Conservation (phyloP, 2,113 vertebrate genomes). For the Amblyopsis rosae region DNA sequence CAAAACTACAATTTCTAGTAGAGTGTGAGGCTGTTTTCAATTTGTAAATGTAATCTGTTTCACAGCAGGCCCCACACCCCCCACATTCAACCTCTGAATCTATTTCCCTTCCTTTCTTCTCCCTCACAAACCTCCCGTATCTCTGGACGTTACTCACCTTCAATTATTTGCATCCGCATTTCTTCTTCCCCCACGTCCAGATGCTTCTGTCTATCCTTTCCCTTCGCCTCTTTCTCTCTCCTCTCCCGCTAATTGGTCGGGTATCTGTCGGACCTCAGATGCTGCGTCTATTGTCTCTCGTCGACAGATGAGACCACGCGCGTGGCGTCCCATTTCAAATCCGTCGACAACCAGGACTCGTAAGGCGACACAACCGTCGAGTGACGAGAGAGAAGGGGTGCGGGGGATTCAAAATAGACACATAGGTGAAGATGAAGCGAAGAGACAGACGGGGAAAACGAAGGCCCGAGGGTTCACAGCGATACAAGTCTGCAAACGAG, state of each 20-base stretch:
- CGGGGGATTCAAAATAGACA: too few species aligned
- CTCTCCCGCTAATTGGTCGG: constrained; percentile 51
- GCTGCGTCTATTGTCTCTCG: constrained; percentile 37
- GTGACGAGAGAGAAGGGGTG: neutral
- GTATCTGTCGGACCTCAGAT: constrained; percentile 42
- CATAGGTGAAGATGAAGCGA: too few species aligned
- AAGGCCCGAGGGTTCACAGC: too few species aligned
- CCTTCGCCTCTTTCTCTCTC: constrained; percentile 37
- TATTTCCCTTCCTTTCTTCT: constrained; percentile 23
- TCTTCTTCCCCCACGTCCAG: constrained; percentile 26
- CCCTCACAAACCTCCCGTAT: constrained; percentile 32
- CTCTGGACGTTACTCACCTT: neutral
- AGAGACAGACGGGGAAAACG: too few species aligned
- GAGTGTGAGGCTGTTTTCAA: too few species aligned
- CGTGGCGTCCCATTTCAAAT: neutral
- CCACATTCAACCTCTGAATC: constrained; percentile 11
- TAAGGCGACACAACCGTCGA: neutral
- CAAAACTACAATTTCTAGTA: too few species aligned
- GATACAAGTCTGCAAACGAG: neutral
- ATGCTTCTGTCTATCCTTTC: neutral
- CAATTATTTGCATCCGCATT: neutral
- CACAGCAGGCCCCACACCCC: too few species aligned
- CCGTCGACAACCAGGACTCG: neutral
- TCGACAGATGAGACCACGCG: neutral
- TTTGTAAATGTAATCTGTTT: too few species aligned